Percentiles rank a stretch among this genome's conserved stretches.
phyloP scores from a whole-genome alignment of 2,888 invertebrate genomes.

The Gymnocheta viridis region DNA sequence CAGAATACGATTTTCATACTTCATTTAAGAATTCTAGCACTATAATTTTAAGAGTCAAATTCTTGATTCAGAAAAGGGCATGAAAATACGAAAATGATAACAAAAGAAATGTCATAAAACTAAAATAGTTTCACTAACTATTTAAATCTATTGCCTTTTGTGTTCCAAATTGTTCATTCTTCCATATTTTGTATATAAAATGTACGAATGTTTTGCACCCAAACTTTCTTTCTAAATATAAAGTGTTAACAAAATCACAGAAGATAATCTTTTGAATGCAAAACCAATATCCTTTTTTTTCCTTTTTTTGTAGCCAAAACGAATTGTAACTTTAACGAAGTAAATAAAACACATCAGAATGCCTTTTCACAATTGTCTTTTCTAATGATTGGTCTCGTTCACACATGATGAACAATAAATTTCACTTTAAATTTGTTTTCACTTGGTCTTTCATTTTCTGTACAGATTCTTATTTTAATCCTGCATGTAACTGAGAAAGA shows the following conservation, averaged over 20 bases:
- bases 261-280: background rate
- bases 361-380: constrained; percentile 19
- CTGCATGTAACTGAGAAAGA: background rate
- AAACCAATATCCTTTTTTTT: constrained; percentile 11
- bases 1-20: no score
- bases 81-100: no score
- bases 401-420: constrained; percentile 51
- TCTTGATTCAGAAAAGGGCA: no score
- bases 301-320: background rate
- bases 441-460: background rate
- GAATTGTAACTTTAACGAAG: constrained; percentile 35
- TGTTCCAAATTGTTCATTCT: no score
- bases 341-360: constrained; percentile 24
- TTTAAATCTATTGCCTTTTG: no score
- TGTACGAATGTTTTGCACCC: no score
- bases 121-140: no score
- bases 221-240: background rate
- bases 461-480: constrained; percentile 18
- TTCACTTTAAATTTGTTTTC: constrained; percentile 7
- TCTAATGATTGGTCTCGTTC: constrained; percentile 51
- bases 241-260: constrained; percentile 24
- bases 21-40: no score
- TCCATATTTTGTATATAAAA: no score
- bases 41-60: no score
- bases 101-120: no score